Evolutionary conservation across 2,888 invertebrate species (phyloP).

Genomic region (Scaptomyza cyrtandrae): DNA sequence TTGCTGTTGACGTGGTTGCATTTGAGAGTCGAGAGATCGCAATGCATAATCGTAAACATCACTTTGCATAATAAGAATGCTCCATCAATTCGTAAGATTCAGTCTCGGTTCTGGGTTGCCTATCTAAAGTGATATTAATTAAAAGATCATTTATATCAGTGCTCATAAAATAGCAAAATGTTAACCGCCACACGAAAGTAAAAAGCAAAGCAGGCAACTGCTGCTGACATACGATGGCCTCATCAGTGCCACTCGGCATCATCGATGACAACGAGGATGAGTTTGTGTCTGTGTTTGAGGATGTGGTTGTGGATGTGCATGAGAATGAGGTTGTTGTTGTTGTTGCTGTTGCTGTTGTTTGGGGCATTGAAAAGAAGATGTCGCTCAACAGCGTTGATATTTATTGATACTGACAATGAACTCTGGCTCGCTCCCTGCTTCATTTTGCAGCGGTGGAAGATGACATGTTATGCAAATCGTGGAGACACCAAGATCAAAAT

Average conservation of each 20-base stretch:
- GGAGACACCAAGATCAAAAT: conserved; percentile 79
- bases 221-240: conserved; percentile 68
- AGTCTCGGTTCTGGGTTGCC: conserved; percentile 11
- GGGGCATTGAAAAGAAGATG: conserved; percentile 64
- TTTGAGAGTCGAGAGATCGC: conserved; percentile 48
- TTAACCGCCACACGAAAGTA: conserved; percentile 55
- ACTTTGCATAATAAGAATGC: conserved; percentile 82
- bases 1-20: conserved; percentile 51
- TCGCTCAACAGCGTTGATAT: conserved; percentile 74
- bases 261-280: conserved; percentile 43
- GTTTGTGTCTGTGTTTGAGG: conserved; percentile 4
- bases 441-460: conserved; percentile 45
- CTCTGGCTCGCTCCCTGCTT: conserved; percentile 33
- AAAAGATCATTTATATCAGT: conserved; percentile 81
- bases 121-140: conserved; percentile 82
- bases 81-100: conserved; percentile 74
- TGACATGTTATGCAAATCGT: conserved; percentile 80
- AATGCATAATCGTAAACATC: conserved; percentile 79
- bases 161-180: conserved; percentile 80
- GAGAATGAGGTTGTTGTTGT: background rate
- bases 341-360: background rate
- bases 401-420: conserved; percentile 80
- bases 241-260: conserved; percentile 81
- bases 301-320: background rate
- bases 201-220: conserved; percentile 17